phyloP scores from a whole-genome alignment of 2,888 invertebrate species.

The Spilarctia lutea region DNA sequence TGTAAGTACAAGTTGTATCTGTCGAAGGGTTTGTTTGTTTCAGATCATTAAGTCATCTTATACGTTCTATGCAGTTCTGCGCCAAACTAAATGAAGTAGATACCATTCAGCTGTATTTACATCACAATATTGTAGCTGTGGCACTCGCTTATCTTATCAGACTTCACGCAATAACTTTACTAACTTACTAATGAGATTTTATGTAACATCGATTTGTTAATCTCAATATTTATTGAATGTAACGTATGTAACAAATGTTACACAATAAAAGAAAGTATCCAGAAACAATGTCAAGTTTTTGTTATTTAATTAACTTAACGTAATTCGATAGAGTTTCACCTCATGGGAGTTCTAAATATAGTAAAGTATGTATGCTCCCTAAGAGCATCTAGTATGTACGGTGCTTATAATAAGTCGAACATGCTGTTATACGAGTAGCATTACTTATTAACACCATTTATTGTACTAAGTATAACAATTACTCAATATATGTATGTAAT shows the following conservation, averaged over 20 bases:
- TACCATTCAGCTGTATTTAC: too few species aligned
- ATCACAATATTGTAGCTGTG: not conserved
- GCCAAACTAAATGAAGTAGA: slow-evolving; percentile 72
- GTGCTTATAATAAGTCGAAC: too few species aligned
- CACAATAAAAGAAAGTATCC: too few species aligned
- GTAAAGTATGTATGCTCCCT: too few species aligned
- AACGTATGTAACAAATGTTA: not conserved
- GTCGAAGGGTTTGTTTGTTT: slow-evolving; percentile 39
- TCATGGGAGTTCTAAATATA: too few species aligned
- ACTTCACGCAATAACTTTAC: not conserved
- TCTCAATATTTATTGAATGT: not conserved
- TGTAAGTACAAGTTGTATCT: not conserved
- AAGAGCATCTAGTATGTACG: too few species aligned
- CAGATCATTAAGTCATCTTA: slow-evolving; percentile 81
- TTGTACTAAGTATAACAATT: too few species aligned
- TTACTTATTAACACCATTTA: too few species aligned
- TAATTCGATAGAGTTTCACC: too few species aligned
- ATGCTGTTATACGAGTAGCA: too few species aligned
- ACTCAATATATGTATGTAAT: too few species aligned
- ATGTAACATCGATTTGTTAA: not conserved
- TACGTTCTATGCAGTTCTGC: slow-evolving; percentile 78
- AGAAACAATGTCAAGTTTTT: not conserved
- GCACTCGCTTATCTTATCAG: not conserved
- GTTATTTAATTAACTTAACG: not conserved
- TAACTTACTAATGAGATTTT: not conserved